Evolutionary conservation across 2,888 invertebrate genomes (phyloP), one percentile per base, ranked within the genome.

Genomic region (Cordilura impudica): DNA sequence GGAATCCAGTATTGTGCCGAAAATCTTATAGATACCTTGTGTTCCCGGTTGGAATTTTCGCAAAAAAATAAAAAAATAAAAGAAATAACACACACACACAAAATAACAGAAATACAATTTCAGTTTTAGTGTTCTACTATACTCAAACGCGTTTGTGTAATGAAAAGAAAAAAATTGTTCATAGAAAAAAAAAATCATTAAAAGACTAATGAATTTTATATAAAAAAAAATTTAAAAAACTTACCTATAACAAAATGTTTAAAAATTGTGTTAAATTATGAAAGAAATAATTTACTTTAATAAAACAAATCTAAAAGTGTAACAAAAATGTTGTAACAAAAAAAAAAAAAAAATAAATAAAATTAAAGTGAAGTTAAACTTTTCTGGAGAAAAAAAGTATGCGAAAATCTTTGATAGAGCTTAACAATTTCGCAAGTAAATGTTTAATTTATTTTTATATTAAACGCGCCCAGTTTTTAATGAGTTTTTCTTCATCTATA

Each of bases 381-480:
- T 21, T 23, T 23, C 14, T 45, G 2, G 8, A 54, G 39, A 12
- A 16, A 72, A 73, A 60, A 60, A 53, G 45, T 53, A 65, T 45
- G 26, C 43, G n/a, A 60, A 72, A 66, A 29, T 18, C 45, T 47
- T 18, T 60, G 14, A 35, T 47, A n/a, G n/a, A n/a, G n/a, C n/a
- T n/a, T n/a, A 49, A 54, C 56, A 70, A 60, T 76, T 75, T 75
- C 29, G 69, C 75, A 63, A 75, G 56, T 60, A 54, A 47, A 75
- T 49, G 10, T 26, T 0, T 10, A 29, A 23, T 45, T 21, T 29
- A 47, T 60, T 10, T 73, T 14, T 53, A 43, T 56, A 29, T 69
- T 72, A 76, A 83, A 83, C 81, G 81, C 82, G 82, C 81, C 81
- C 82, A 82, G 77, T 82, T 78, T 83, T 82, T 82, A 82, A 82